Evolutionary conservation across 2,797 vertebrate species (phyloP), one percentile per base, ranked within the genome.

Genomic region (Cephalopachus bancanus): DNA sequence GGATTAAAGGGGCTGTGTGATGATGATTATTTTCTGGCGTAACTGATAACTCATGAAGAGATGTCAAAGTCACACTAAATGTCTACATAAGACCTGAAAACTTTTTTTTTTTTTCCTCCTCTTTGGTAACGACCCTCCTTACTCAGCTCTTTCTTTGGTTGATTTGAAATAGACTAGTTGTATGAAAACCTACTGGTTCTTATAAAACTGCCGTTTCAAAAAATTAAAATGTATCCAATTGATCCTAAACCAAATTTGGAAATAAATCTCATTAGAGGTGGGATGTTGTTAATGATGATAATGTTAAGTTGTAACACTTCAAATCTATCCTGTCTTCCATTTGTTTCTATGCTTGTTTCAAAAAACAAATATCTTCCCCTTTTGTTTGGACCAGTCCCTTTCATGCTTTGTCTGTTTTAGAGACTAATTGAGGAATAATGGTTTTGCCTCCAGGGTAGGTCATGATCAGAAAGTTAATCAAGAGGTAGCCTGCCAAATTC

Each of bases 391-490:
- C 17, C 37, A 84, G 17, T 16, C n/a, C 10, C 55, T 26, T 80
- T 59, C 44, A 51, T 2, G 17, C 28, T 72, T 55, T 64, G 12
- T 76, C 53, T 22, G 71, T 10, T 57, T 69, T 37, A 71, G 88
- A 92, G 57, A 53, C 22, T 83, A 97, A 72, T 17, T 62, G 83
- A 89, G 75, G 10, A 4, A 1, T 62, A 85, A 83, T 75, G 87
- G 22, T 30, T 64, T 37, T 83, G 8, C 24, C 78, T 95, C 53
- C 37, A 80, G 51, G 4, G 24, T 85, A 97, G 30, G 93, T 91
- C 67, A 69, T 9, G n/a, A 76, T 76, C 60, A 89, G 53, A 81
- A 93, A 95, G 49, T 67, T 87, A 93, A 71, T 87, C 20, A 57
- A 8, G 37, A 91, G 4, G 16, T 22, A 5, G 28, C 19, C 16